phyloP scores from a whole-genome alignment of 2,113 vertebrate species.

The Solea solea region DNA sequence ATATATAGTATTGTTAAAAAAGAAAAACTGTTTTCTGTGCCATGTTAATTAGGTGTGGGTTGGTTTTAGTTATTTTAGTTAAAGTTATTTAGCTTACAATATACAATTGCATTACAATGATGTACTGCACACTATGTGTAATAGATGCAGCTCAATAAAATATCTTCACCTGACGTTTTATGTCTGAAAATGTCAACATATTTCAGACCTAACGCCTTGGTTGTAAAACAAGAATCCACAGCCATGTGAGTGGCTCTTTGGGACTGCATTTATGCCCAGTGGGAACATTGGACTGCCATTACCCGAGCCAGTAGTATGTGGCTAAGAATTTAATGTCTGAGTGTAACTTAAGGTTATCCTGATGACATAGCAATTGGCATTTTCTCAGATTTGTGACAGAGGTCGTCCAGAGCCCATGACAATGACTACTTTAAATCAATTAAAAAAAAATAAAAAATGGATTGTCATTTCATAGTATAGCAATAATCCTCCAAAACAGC shows the following conservation, averaged over 20 bases:
- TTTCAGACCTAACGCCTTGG: not conserved
- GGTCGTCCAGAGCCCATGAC: not conserved
- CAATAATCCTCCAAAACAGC: not conserved
- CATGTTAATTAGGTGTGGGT: not conserved
- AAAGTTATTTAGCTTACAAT: too few relatives aligned
- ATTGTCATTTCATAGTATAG: too few relatives aligned
- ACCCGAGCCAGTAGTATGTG: not conserved
- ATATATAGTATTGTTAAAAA: not conserved
- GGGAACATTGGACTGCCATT: not conserved
- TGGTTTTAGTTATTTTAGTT: not conserved
- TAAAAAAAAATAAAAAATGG: too few relatives aligned
- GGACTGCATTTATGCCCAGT: not conserved
- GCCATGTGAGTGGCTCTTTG: not conserved
- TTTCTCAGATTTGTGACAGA: not conserved
- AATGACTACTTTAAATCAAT: too few relatives aligned
- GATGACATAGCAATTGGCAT: not conserved
- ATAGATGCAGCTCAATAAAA: not conserved
- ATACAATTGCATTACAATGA: too few relatives aligned
- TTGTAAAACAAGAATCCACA: not conserved
- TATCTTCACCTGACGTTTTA: not conserved
- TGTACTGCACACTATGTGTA: not conserved
- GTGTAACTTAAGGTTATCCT: not conserved
- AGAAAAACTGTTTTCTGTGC: not conserved
- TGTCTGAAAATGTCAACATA: not conserved
- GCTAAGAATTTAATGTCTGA: not conserved